These are phyloP conservation scores for Pandemis heparana DNA, from an alignment of 2,888 invertebrate genomes.

Conservation along the genomic window DNA sequence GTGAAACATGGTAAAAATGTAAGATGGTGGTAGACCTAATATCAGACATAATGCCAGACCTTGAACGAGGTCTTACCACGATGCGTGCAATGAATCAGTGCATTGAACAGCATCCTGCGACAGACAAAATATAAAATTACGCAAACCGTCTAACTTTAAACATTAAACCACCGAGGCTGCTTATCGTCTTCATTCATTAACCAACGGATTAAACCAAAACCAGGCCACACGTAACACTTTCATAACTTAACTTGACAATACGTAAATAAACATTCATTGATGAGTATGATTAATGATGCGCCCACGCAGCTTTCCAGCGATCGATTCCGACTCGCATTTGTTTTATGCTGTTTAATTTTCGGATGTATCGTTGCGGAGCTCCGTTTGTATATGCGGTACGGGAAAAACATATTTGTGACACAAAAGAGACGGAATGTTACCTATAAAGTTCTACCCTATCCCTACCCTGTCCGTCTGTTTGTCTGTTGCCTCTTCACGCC, in stretches of 20 bases:
- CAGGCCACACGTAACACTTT: constrained; percentile 36
- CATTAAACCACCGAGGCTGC: constrained; percentile 8
- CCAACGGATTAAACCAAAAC: constrained; percentile 25
- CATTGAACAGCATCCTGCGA: too few species aligned
- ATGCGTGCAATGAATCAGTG: too few species aligned
- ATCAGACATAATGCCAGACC: too few species aligned
- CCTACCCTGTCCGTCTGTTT: too few species aligned
- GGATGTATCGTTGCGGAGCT: not conserved
- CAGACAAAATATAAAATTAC: not conserved
- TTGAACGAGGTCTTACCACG: too few species aligned
- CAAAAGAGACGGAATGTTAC: too few species aligned
- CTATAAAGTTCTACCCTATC: too few species aligned
- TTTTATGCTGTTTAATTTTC: constrained; percentile 24
- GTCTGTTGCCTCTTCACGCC: too few species aligned
- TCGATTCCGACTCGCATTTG: constrained; percentile 26
- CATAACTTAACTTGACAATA: constrained; percentile 32
- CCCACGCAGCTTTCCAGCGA: constrained; percentile 27
- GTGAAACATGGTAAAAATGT: too few species aligned
- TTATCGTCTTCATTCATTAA: constrained; percentile 17
- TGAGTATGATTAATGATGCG: constrained; percentile 31
- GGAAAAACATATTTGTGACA: not conserved
- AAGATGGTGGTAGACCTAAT: too few species aligned
- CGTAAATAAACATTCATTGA: constrained; percentile 31
- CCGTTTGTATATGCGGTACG: constrained; percentile 1
- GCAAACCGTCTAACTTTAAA: not conserved